Percentiles rank a stretch among this genome's conserved stretches.
Evolutionary conservation across 2,888 invertebrate genomes (phyloP).

Genomic region (Nomada ruficornis): DNA sequence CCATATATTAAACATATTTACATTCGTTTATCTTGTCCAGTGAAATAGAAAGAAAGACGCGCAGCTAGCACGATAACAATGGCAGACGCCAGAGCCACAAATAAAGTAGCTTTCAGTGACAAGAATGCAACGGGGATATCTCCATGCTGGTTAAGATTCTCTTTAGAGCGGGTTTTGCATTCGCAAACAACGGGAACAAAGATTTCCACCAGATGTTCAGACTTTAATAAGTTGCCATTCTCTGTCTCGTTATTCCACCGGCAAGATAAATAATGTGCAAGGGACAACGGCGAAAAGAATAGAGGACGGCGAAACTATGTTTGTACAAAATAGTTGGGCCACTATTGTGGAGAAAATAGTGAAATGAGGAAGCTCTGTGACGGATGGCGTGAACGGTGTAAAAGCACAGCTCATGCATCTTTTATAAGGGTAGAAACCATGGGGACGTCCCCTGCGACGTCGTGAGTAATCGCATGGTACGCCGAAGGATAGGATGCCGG

Average conservation of each 20-base stretch:
- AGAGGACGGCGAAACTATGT: constrained; percentile 8
- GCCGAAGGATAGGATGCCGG: constrained; percentile 12
- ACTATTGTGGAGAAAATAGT: constrained; percentile 33
- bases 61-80: neutral
- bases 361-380: constrained; percentile 59
- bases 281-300: neutral
- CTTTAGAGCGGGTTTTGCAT: neutral
- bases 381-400: constrained; percentile 47
- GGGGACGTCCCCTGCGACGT: constrained; percentile 38
- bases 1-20: too few species aligned
- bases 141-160: neutral
- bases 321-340: constrained; percentile 12
- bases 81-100: neutral
- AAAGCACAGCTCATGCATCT: constrained; percentile 69
- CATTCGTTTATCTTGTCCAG: neutral
- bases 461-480: constrained; percentile 62
- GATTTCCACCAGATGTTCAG: constrained; percentile 1
- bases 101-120: neutral
- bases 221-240: constrained; percentile 26
- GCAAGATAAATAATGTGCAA: constrained; percentile 18
- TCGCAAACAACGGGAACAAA: neutral
- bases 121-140: neutral
- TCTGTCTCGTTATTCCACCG: constrained; percentile 15
- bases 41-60: neutral
- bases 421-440: constrained; percentile 66